These are phyloP conservation scores for Syngnathus floridae DNA, from an alignment of 2,113 vertebrate species.

Conservation along the genomic window DNA sequence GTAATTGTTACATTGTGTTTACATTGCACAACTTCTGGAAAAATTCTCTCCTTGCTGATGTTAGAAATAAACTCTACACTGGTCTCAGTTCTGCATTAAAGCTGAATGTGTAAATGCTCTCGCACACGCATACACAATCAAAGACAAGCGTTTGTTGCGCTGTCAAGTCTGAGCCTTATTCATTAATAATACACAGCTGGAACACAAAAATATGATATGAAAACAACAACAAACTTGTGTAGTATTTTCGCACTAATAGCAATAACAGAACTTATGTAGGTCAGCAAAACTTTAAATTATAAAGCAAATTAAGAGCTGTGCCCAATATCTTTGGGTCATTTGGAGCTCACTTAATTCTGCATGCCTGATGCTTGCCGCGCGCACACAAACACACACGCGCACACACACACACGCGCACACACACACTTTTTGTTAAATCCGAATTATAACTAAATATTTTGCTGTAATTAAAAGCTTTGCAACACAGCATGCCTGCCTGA, in stretches of 20 bases:
- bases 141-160: background rate
- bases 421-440: conserved; percentile 37
- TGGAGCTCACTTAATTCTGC: conserved; percentile 1
- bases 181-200: background rate
- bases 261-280: background rate
- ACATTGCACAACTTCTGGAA: background rate
- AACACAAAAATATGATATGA: background rate
- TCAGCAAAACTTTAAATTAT: background rate
- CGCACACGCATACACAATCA: background rate
- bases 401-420: conserved; percentile 38
- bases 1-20: background rate
- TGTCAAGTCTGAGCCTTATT: background rate
- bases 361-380: conserved; percentile 1
- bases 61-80: background rate
- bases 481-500: background rate
- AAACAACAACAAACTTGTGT: background rate
- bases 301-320: no score
- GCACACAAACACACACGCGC: background rate
- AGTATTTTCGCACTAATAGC: background rate
- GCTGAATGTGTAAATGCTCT: background rate
- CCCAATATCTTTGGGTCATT: background rate
- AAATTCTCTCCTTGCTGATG: background rate
- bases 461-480: conserved; percentile 44
- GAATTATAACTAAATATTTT: conserved; percentile 41
- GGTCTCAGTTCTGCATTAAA: background rate